These are phyloP conservation scores for Eulimnadia texana DNA, from an alignment of 1,140 invertebrate species.

Conservation along the genomic window DNA sequence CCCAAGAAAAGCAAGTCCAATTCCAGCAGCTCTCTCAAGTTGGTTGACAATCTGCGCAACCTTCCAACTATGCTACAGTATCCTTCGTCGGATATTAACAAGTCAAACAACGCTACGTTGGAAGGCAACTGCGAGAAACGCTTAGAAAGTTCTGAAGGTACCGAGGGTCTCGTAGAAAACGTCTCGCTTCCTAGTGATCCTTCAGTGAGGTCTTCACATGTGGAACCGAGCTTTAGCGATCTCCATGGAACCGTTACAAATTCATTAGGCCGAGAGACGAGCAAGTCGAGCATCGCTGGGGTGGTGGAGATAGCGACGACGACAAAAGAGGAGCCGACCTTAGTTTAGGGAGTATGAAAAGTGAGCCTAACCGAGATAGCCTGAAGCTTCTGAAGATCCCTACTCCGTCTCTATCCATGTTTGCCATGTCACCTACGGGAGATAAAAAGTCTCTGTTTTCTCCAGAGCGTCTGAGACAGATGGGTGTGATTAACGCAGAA, in stretches of 20 bases:
- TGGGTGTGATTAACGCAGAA: conserved; percentile 69
- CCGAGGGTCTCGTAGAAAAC: neutral
- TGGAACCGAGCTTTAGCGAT: neutral
- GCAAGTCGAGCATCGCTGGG: neutral
- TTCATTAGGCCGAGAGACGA: neutral
- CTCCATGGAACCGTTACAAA: neutral
- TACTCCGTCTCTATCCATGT: conserved; percentile 14
- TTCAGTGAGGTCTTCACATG: neutral
- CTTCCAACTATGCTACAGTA: neutral
- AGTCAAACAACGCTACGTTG: neutral
- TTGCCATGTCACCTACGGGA: neutral
- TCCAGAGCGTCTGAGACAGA: conserved; percentile 48
- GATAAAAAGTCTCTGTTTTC: neutral
- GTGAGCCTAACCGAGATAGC: neutral
- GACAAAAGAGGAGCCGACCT: neutral
- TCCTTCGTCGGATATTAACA: neutral
- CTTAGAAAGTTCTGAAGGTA: no score
- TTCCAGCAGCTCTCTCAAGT: neutral
- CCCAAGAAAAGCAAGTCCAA: neutral
- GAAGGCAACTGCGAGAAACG: no score
- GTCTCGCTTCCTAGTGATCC: no score
- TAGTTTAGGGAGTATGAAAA: neutral
- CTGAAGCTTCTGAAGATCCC: conserved; percentile 13
- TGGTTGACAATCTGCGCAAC: neutral
- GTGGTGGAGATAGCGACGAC: neutral